Percentiles rank a stretch among this genome's conserved stretches.
These are phyloP conservation scores for Nezara viridula DNA, from an alignment of 2,888 invertebrate genomes.

Conservation along the genomic window DNA sequence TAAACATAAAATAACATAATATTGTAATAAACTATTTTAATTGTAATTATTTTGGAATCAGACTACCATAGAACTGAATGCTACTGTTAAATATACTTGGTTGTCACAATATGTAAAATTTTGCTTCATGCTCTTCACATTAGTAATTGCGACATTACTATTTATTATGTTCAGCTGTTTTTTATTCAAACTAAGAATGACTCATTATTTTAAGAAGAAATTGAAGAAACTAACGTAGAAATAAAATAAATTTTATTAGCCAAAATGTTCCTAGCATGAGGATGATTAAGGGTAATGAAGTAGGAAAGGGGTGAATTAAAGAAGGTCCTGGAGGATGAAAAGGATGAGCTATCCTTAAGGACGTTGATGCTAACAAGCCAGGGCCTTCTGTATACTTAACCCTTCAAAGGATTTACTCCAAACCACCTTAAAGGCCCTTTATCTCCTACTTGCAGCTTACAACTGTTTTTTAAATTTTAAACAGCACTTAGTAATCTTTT, in stretches of 20 bases:
- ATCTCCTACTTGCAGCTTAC: conserved; percentile 13
- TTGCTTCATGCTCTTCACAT: too few relatives aligned
- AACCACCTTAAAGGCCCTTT: neutral
- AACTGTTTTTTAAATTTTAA: neutral
- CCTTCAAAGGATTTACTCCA: conserved; percentile 4
- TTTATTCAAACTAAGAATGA: neutral
- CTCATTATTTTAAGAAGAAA: neutral
- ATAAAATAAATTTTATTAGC: neutral
- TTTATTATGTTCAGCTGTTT: too few relatives aligned
- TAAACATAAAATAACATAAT: too few relatives aligned
- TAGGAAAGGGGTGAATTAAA: conserved; percentile 2
- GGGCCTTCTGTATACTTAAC: neutral
- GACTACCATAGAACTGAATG: too few relatives aligned
- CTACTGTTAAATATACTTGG: too few relatives aligned
- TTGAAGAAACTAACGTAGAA: neutral
- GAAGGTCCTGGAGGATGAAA: neutral
- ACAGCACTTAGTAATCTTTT: neutral
- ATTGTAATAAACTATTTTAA: too few relatives aligned
- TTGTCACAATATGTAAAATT: too few relatives aligned
- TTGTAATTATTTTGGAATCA: too few relatives aligned
- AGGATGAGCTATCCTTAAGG: neutral
- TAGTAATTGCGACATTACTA: neutral
- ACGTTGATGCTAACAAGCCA: conserved; percentile 20
- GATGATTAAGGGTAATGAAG: conserved; percentile 14
- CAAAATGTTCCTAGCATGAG: neutral